A percentile compares a stretch with the other conserved stretches of the same genome.
Conservation (phyloP, 1,140 invertebrate genomes). For the Pristionchus pacificus region DNA sequence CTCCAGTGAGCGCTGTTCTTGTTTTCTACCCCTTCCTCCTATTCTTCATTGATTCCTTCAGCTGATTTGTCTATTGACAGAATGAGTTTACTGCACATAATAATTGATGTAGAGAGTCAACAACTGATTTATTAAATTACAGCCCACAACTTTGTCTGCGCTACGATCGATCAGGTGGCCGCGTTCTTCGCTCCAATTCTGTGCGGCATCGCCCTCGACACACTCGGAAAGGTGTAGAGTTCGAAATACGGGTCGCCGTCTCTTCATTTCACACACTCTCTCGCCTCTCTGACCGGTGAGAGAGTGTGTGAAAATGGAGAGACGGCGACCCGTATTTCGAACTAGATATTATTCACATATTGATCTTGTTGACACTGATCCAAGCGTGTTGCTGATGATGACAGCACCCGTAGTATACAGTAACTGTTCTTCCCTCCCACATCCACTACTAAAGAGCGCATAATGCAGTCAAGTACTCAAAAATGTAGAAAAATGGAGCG, state of each 20-base stretch:
- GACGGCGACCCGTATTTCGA: too few relatives aligned
- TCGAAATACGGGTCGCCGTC: too few relatives aligned
- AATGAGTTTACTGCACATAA: not conserved
- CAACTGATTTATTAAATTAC: constrained; percentile 16
- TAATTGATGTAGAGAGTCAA: constrained; percentile 1
- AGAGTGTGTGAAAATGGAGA: too few relatives aligned
- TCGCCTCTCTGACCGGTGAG: too few relatives aligned
- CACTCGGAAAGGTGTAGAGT: constrained; percentile 1
- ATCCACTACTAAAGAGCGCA: too few relatives aligned
- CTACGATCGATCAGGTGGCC: constrained; percentile 34
- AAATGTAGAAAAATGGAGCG: too few relatives aligned
- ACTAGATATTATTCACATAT: not conserved
- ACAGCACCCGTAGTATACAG: too few relatives aligned
- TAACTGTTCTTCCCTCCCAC: too few relatives aligned
- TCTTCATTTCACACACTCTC: not conserved
- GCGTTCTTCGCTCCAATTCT: constrained; percentile 30
- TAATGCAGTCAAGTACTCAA: too few relatives aligned
- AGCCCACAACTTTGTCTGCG: constrained; percentile 37
- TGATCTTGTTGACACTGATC: too few relatives aligned
- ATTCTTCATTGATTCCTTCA: not conserved
- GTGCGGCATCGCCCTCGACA: constrained; percentile 19
- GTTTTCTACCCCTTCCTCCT: too few relatives aligned
- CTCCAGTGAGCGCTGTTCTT: constrained; percentile 21
- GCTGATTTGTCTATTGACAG: not conserved
- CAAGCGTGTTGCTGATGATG: too few relatives aligned